Evolutionary conservation across 2,113 vertebrate genomes (phyloP), one percentile per base, ranked within the genome.

Genomic region (Platysternon megacephalum): DNA sequence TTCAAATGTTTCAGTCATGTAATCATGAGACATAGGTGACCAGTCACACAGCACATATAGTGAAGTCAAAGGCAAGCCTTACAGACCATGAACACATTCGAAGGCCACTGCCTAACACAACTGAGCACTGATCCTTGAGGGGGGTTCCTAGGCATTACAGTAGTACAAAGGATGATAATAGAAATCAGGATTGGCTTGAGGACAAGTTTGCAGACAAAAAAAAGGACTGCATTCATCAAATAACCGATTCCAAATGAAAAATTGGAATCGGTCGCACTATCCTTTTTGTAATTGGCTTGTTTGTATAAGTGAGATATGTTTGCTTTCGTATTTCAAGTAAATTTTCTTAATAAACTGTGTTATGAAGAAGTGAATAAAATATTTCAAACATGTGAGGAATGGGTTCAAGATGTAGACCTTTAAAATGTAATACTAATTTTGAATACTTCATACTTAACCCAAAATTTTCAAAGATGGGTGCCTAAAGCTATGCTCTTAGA

Each of bases 321-420:
- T 51, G 19, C 2, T 93, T 90, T 93, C 1, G n/a, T 1, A 1
- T 85, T 19, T 1, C 8, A 11, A 22, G 17, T 19, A 52, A 53
- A 12, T n/a, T 79, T 32, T 55, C 78, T 86, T 88, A 22, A 78
- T 79, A 0, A 0, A 85, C 28, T 12, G 9, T 76, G 26, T 51
- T 13, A 4, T 46, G 42, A 42, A 58, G n/a, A 96, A 89, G 53
- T 87, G 79, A 79, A 39, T 74, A 17, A 76, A 68, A 39, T 28
- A 84, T 91, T 94, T 90, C 91, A 81, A 91, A 72, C 46, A n/a
- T 56, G 86, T 80, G 26, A 85, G 72, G 86, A 91, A 78, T 91
- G 39, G 46, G 74, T 90, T 95, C 93, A 82, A 94, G 93, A 94
- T 86, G 76, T 11, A 56, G 56, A 84, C 83, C 79, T 79, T 90